Evolutionary conservation across 2,113 vertebrate genomes (phyloP).

Genomic region (Albula goreensis): DNA sequence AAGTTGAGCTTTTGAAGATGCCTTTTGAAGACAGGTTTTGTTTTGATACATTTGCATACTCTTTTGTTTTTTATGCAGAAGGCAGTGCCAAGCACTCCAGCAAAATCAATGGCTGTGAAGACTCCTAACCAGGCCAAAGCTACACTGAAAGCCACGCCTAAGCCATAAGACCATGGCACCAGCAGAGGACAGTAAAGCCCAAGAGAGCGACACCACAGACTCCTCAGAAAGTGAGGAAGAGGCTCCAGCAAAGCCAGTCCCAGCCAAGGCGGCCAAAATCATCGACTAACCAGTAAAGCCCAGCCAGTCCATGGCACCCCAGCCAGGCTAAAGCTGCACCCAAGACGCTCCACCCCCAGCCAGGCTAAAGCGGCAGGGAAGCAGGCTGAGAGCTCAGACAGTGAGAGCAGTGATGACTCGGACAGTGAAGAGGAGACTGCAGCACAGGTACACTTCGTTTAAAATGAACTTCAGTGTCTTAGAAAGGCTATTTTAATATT

Average conservation of each 20-base stretch:
- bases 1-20: too few relatives aligned
- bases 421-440: slow-evolving; percentile 20
- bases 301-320: not conserved
- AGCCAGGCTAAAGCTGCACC: not conserved
- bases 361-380: slow-evolving; percentile 10
- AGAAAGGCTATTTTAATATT: not conserved
- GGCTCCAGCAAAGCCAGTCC: not conserved
- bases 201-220: slow-evolving; percentile 18
- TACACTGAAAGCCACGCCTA: not conserved
- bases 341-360: not conserved
- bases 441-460: not conserved
- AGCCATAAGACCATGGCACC: not conserved
- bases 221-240: slow-evolving; percentile 18
- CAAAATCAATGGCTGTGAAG: not conserved
- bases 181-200: too few relatives aligned
- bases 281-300: slow-evolving; percentile 8
- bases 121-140: not conserved
- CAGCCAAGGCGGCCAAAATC: slow-evolving; percentile 5
- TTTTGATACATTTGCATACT: not conserved
- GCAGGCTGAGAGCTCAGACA: slow-evolving; percentile 15
- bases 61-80: not conserved
- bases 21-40: not conserved
- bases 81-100: not conserved
- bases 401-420: slow-evolving; percentile 22
- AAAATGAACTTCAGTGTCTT: not conserved